Evolutionary conservation across 2,888 invertebrate genomes (phyloP).

Genomic region (Panorpa germanica): DNA sequence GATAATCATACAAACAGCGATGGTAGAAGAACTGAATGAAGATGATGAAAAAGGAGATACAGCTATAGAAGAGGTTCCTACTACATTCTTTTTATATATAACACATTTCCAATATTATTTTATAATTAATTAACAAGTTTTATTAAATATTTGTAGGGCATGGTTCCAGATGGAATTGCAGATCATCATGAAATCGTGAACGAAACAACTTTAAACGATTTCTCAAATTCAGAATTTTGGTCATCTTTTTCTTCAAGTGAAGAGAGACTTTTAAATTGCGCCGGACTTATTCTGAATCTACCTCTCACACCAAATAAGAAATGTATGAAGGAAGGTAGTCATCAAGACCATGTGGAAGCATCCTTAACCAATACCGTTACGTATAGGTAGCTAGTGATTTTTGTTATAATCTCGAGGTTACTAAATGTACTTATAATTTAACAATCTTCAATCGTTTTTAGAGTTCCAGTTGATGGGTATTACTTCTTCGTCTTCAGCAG

Average conservation of each 20-base stretch:
- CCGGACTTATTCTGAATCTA: conserved; percentile 50
- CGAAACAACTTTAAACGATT: conserved; percentile 44
- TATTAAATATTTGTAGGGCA: conserved; percentile 21
- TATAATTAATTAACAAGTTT: conserved; percentile 1
- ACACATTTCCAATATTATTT: not conserved
- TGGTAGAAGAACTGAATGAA: conserved; percentile 28
- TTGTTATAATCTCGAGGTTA: conserved; percentile 1
- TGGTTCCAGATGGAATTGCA: conserved; percentile 41
- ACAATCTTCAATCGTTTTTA: conserved; percentile 18
- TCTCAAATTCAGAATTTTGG: conserved; percentile 62
- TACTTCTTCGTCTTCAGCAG: conserved; percentile 72
- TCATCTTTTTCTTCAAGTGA: conserved; percentile 68
- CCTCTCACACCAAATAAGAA: conserved; percentile 43
- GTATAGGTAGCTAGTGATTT: conserved; percentile 31
- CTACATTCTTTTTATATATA: not conserved
- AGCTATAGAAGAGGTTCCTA: conserved; percentile 40
- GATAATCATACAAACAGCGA: conserved; percentile 28
- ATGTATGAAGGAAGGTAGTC: conserved; percentile 26
- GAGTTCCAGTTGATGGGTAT: conserved; percentile 56
- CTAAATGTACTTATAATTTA: conserved; percentile 1
- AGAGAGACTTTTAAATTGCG: conserved; percentile 53
- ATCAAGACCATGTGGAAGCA: conserved; percentile 28
- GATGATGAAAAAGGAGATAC: conserved; percentile 39
- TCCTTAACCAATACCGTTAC: conserved; percentile 41
- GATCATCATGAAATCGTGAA: conserved; percentile 41